Base-by-base conservation (phyloP, 2,888 invertebrate genomes). In the Sycophila texana region DNA sequence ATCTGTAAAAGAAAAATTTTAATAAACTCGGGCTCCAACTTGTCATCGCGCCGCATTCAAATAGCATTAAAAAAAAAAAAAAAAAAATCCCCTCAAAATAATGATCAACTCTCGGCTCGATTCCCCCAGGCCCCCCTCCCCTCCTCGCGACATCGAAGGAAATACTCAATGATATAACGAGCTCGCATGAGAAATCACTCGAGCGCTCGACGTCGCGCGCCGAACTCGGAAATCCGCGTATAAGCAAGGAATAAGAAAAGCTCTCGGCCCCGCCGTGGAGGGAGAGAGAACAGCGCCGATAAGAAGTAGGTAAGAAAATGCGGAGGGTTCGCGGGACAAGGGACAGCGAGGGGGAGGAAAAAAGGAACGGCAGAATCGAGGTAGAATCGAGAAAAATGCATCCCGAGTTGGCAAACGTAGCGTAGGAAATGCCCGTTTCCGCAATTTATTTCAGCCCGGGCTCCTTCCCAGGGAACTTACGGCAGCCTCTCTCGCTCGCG, bases 361-460 rank as follows among this genome's bases (percentile, higher is more conserved):
- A 66, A 39, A 58, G 20, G 58, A 18, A 49, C 26, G 3, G 2
- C 2, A 26, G 10, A 20, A 55, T 51, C 39, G 49, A 26, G 13
- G 49, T 7, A 57, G 51, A 67, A 55, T 60, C 18, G 55, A 70
- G 55, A 72, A 75, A 79, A 71, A 66, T n/a, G 73, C 30, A 74
- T 70, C 68, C 39, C 74, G 49, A 80, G 53, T 77, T 80, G 74
- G 74, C 77, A 77, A 72, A 66, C 57, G 49, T 74, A 51, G 61
- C 63, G 57, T 60, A 74, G 78, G 67, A 77, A 78, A 78, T 76
- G 70, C 72, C 66, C 66, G 75, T 73, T 79, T 74, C 76, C 79
- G 74, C 73, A 81, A 81, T 79, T 76, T 75, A 81, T 79, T 71
- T 74, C 65, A 61, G n/a, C 77, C 39, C 70, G 58, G 68, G 76